Evolutionary conservation across 2,797 vertebrate genomes (phyloP).

Genomic region (Arrhamphus sclerolepis): DNA sequence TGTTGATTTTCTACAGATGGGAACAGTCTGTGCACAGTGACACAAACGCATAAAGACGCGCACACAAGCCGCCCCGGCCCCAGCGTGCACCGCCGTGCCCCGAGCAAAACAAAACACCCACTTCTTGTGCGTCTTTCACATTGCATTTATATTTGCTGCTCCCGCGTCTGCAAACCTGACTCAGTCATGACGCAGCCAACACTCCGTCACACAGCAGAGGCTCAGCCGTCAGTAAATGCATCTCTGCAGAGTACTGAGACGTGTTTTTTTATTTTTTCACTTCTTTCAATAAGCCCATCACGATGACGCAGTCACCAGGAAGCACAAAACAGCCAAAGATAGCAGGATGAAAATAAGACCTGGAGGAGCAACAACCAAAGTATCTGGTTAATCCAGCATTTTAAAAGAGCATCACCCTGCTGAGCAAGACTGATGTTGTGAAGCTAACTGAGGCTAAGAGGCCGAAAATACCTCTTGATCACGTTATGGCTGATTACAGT

Average conservation of each 20-base stretch:
- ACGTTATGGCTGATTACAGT: no score
- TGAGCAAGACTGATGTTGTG: no score
- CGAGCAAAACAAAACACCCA: conserved; percentile 44
- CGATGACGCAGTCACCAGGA: no score
- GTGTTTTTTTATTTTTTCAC: no score
- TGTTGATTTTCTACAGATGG: conserved; percentile 62
- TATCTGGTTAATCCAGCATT: no score
- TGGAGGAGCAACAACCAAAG: no score
- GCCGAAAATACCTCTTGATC: no score
- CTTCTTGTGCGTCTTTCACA: conserved; percentile 16
- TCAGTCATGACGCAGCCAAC: conserved; percentile 29
- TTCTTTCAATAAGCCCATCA: no score
- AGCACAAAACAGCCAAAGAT: no score
- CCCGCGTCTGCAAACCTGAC: conserved; percentile 24
- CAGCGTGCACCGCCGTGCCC: conserved; percentile 11
- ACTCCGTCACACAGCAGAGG: conserved; percentile 28
- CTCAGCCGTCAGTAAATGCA: background rate
- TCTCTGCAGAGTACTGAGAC: background rate
- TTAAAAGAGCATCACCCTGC: no score
- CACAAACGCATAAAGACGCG: background rate
- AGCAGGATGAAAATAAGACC: no score
- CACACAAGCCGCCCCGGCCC: conserved; percentile 29
- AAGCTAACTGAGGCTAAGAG: no score
- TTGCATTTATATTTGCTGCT: conserved; percentile 37
- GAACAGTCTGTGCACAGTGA: conserved; percentile 26